Percentiles rank a stretch among this genome's conserved stretches.
Conservation (phyloP, 2,888 invertebrate species). For the Pimpla rufipes region DNA sequence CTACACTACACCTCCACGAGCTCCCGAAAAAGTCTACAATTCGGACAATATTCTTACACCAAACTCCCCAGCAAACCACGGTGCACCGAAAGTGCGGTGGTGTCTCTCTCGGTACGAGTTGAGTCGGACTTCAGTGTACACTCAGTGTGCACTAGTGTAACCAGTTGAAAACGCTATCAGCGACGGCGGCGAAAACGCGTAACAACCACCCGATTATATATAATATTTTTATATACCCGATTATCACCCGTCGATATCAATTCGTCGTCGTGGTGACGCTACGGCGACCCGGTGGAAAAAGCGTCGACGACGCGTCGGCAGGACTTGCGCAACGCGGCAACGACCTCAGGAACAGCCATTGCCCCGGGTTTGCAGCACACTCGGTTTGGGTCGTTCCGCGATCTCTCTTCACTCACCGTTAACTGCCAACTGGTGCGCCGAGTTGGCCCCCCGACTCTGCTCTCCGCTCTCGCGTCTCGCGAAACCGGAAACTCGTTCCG, state of each 20-base stretch:
- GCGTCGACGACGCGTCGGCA: slow-evolving; percentile 27
- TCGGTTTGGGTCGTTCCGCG: background rate
- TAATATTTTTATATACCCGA: background rate
- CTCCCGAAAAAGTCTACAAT: no score
- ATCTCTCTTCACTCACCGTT: slow-evolving; percentile 60
- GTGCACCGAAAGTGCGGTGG: no score
- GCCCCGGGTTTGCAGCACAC: slow-evolving; percentile 10
- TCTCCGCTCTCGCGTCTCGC: background rate
- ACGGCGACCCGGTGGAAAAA: slow-evolving; percentile 30
- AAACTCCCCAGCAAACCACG: no score
- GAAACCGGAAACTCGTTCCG: slow-evolving; percentile 7
- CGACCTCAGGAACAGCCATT: slow-evolving; percentile 55
- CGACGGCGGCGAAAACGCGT: no score
- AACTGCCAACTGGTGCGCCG: slow-evolving; percentile 61
- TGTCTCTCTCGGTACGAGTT: no score
- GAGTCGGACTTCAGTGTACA: background rate
- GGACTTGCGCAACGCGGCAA: slow-evolving; percentile 31
- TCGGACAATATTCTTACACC: no score
- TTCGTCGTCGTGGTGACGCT: background rate
- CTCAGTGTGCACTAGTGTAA: no score
- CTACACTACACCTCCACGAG: no score
- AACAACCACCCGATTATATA: no score
- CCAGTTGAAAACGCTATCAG: background rate
- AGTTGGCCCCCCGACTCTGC: slow-evolving; percentile 20
- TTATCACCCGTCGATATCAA: background rate